Conservation (phyloP, 2,797 vertebrate genomes). For the Miopithecus talapoin region DNA sequence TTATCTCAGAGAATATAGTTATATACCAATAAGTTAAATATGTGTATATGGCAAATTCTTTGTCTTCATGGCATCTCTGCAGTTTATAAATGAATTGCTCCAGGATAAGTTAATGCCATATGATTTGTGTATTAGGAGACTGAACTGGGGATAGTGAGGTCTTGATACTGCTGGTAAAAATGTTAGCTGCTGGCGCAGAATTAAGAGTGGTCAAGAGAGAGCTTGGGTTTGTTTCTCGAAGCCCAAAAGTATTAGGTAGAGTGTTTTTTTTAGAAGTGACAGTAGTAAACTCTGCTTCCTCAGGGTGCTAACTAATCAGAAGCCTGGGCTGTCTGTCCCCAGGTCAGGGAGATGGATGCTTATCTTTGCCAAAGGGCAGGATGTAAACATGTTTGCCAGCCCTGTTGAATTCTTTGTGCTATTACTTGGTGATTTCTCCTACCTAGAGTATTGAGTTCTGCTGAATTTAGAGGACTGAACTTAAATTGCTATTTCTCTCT, state of each 20-base stretch:
- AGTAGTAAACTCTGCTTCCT: not conserved
- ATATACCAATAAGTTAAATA: not conserved
- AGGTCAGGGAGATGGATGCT: not conserved
- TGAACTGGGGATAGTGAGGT: not conserved
- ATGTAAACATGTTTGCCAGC: not conserved
- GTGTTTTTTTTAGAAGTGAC: not conserved
- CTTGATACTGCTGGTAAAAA: not conserved
- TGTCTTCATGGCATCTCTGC: not conserved
- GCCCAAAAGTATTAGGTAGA: not conserved
- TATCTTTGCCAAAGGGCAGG: not conserved
- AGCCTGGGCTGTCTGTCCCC: not conserved
- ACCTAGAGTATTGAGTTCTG: not conserved
- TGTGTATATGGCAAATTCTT: not conserved
- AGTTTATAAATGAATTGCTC: constrained; percentile 11
- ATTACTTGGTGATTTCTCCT: not conserved
- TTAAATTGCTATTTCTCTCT: not conserved
- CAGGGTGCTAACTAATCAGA: not conserved
- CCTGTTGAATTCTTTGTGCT: not conserved
- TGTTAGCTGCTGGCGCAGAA: not conserved
- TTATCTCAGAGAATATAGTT: not conserved
- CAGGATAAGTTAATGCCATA: not conserved
- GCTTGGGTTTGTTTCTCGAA: not conserved
- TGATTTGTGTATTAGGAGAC: not conserved
- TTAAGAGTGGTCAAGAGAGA: not conserved
- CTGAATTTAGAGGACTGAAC: not conserved